Evolutionary conservation across 2,797 vertebrate species (phyloP).

Genomic region (Syndactyla subalaris): DNA sequence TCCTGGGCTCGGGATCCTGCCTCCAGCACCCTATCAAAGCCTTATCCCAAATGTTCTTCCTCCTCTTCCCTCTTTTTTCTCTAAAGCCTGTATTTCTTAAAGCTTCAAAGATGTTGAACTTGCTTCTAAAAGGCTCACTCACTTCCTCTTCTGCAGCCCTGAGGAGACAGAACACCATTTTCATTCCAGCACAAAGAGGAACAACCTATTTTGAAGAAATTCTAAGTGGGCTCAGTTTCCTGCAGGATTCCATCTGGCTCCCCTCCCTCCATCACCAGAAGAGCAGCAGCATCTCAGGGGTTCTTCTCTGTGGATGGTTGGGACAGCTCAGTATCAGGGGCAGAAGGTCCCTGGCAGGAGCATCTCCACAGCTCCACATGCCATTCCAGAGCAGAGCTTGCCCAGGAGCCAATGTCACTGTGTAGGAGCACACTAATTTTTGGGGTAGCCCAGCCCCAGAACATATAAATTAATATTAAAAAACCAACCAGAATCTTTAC

Average conservation of each 20-base stretch:
- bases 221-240: not conserved
- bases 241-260: not conserved
- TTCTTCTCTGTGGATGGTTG: not conserved
- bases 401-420: not conserved
- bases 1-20: not conserved
- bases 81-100: not conserved
- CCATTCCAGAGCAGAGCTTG: not conserved
- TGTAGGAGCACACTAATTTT: not conserved
- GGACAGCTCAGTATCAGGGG: not conserved
- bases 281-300: not conserved
- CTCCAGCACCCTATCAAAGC: not conserved
- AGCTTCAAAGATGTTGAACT: not conserved
- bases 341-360: not conserved
- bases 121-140: not conserved
- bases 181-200: not conserved
- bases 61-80: not conserved
- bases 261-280: accelerated
- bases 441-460: not conserved
- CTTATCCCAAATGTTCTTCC: not conserved
- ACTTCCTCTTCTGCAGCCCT: not conserved
- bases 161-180: not conserved
- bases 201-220: not conserved
- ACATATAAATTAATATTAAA: not conserved
- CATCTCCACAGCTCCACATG: not conserved
- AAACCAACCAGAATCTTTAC: not conserved